Evolutionary conservation across 1,140 invertebrate genomes (phyloP).

Genomic region (Doryteuthis pealeii): DNA sequence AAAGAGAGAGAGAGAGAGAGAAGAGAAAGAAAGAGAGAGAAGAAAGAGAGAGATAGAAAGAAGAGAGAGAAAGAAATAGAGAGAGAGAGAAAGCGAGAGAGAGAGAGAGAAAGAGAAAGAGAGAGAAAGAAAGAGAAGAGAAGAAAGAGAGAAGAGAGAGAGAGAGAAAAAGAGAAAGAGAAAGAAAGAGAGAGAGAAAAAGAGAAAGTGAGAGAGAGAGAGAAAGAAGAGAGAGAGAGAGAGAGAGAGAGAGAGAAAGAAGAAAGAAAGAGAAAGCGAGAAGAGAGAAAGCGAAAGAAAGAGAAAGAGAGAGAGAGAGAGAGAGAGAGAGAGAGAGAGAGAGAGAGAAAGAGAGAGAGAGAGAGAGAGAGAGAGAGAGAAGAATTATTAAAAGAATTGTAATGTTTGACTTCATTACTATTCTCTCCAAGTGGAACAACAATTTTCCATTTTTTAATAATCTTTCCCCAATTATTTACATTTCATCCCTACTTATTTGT

Average conservation of each 20-base stretch:
- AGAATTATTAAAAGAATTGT: too few relatives aligned
- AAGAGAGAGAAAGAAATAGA: not conserved
- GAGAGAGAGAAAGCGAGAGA: conserved; percentile 17
- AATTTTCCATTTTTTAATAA: too few relatives aligned
- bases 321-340: too few relatives aligned
- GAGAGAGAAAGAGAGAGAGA: too few relatives aligned
- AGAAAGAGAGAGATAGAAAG: not conserved
- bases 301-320: too few relatives aligned
- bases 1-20: not conserved
- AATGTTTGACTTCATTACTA: too few relatives aligned
- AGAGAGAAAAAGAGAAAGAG: not conserved
- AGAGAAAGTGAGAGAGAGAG: too few relatives aligned
- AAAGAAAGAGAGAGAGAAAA: not conserved
- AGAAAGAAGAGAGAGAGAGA: not conserved
- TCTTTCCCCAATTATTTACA: too few relatives aligned
- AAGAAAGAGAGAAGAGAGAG: conserved; percentile 10
- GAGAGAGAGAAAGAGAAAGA: conserved; percentile 6
- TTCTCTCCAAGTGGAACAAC: too few relatives aligned
- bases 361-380: too few relatives aligned
- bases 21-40: conserved; percentile 16
- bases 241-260: not conserved
- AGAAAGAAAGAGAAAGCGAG: conserved; percentile 12
- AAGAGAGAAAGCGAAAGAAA: conserved; percentile 14
- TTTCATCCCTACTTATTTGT: too few relatives aligned
- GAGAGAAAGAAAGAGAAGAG: not conserved